Evolutionary conservation across 2,113 vertebrate genomes (phyloP), one percentile per base, ranked within the genome.

Genomic region (Cynopterus brachyotis): DNA sequence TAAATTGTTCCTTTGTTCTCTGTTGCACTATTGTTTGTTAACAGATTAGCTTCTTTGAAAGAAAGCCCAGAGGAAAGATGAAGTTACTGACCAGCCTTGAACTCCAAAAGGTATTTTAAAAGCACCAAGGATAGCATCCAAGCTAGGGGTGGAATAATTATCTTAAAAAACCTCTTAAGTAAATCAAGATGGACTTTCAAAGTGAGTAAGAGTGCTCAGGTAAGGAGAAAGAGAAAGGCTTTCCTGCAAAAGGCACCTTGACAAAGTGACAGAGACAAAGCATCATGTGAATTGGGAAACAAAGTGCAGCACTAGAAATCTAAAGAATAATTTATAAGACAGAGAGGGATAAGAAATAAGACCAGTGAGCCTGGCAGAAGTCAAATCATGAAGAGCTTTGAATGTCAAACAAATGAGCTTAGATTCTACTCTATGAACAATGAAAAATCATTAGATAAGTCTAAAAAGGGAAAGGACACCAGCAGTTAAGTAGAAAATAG

Each of bases 321-420:
- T 62, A 85, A 67, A 72, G 53, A 94, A 72, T 72, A 67, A 62
- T 91, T 93, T 85, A 78, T 26, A 94, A 83, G 20, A 92, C 32
- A 70, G 67, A 80, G 30, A 80, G 5, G 8, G 9, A 53, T 30
- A 75, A 40, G 72, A 80, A 70, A 79, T 20, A 93, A 89, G 28
- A 86, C 16, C 13, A 57, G 12, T 53, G 60, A 91, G 17, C 17
- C 28, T 72, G n/a, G 24, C 26, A 26, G 19, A 7, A 60, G 11
- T 13, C 67, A 88, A 57, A 35, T 82, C 26, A 62, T 47, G 82
- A 70, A 78, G 20, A 47, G 28, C 32, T 88, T 70, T 64, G 35
- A 87, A 94, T 26, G 12, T 55, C 28, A 79, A 84, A 28, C 11
- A 93, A 84, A 79, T 45, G 45, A 64, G 16, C 35, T 79, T 62